Evolutionary conservation across 2,113 vertebrate genomes (phyloP).

Genomic region (Planiliza haematocheilus): DNA sequence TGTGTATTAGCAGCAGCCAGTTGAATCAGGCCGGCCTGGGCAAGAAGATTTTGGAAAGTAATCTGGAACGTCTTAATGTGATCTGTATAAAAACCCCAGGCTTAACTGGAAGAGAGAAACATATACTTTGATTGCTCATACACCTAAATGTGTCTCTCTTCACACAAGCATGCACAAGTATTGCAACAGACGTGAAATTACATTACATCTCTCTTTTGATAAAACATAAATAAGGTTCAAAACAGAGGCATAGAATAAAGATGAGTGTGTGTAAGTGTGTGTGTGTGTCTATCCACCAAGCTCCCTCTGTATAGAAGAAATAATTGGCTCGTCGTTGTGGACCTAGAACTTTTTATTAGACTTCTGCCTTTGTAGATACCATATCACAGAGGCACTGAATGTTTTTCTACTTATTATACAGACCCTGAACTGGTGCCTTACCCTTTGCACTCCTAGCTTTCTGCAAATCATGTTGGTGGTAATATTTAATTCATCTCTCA

Average conservation of each 20-base stretch:
- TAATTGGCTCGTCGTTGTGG: slow-evolving; percentile 54
- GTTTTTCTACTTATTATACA: slow-evolving; percentile 37
- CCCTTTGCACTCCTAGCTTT: slow-evolving; percentile 14
- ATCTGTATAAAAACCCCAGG: slow-evolving; percentile 52
- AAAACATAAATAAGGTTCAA: slow-evolving; percentile 30
- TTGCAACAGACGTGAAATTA: slow-evolving; percentile 8
- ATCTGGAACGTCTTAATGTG: slow-evolving; percentile 60
- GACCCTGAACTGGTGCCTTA: slow-evolving; percentile 22
- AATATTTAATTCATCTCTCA: slow-evolving; percentile 2
- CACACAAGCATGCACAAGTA: background rate
- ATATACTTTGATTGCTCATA: background rate
- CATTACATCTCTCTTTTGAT: slow-evolving; percentile 18
- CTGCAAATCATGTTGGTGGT: slow-evolving; percentile 6
- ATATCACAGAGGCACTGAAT: slow-evolving; percentile 27
- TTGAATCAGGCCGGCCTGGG: slow-evolving; percentile 64
- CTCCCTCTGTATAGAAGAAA: slow-evolving; percentile 44
- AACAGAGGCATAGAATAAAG: slow-evolving; percentile 20
- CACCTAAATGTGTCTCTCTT: slow-evolving; percentile 1
- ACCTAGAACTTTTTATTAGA: slow-evolving; percentile 55
- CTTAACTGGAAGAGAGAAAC: slow-evolving; percentile 61
- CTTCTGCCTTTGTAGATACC: slow-evolving; percentile 47
- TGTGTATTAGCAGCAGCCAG: slow-evolving; percentile 71
- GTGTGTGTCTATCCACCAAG: background rate
- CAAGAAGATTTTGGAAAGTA: slow-evolving; percentile 68
- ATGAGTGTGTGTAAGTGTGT: background rate